Conservation (phyloP, 2,888 invertebrate genomes). For the Malacosoma neustria region DNA sequence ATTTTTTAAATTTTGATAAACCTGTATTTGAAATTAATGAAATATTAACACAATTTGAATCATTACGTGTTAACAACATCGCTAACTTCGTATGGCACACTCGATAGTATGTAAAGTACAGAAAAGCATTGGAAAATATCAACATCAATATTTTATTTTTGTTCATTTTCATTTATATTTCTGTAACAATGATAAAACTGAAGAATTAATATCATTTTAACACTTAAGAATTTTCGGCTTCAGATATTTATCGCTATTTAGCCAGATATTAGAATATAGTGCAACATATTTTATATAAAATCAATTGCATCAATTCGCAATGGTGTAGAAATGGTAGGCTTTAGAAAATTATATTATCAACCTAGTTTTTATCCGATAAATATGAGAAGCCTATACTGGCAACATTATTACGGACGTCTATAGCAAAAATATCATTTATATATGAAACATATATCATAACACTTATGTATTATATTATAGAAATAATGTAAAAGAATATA, state of each 20-base stretch:
- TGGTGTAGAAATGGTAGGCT: too few relatives aligned
- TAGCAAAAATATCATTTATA: neutral
- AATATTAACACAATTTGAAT: too few relatives aligned
- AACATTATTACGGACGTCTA: neutral
- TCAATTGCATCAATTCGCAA: too few relatives aligned
- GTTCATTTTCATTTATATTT: neutral
- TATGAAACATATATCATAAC: neutral
- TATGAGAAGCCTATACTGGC: neutral
- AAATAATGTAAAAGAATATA: conserved; percentile 14
- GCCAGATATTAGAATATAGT: too few relatives aligned
- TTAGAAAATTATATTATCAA: too few relatives aligned
- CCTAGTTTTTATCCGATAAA: too few relatives aligned
- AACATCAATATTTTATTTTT: neutral
- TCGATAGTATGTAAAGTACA: neutral
- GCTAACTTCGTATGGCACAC: neutral
- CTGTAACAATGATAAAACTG: neutral
- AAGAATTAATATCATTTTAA: neutral
- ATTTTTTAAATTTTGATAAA: too few relatives aligned
- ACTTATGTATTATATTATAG: neutral
- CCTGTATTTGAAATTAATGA: too few relatives aligned
- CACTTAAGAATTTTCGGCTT: neutral
- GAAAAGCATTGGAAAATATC: neutral
- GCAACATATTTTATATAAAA: too few relatives aligned
- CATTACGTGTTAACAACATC: neutral
- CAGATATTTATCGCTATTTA: neutral